Evolutionary conservation across 2,113 vertebrate species (phyloP).

Genomic region (Onychostruthus taczanowskii): DNA sequence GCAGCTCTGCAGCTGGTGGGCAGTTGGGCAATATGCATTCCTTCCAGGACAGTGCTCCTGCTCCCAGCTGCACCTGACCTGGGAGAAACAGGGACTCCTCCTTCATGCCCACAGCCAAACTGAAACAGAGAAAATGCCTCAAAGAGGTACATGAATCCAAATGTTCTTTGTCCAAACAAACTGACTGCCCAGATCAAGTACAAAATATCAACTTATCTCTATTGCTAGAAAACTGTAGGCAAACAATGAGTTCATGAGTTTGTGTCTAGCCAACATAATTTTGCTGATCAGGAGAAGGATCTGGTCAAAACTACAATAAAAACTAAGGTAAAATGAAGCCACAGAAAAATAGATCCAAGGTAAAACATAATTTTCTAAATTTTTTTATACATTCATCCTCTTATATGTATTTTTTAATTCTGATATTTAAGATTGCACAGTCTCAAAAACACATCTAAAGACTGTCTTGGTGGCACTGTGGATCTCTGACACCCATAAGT

Average conservation of each 20-base stretch:
- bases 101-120: neutral
- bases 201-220: neutral
- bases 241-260: neutral
- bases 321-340: neutral
- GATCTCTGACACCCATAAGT: neutral
- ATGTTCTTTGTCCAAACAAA: neutral
- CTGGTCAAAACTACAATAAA: neutral
- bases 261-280: neutral
- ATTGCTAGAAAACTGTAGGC: neutral
- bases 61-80: neutral
- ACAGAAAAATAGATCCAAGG: neutral
- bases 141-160: neutral
- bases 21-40: accelerated
- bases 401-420: neutral
- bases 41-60: neutral
- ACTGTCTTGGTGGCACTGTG: neutral
- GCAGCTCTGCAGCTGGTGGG: neutral
- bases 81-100: neutral
- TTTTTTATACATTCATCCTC: neutral
- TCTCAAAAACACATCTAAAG: neutral
- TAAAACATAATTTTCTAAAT: neutral
- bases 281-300: neutral
- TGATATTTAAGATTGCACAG: neutral
- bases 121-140: neutral
- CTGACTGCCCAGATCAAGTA: neutral